Percentiles rank a stretch among this genome's conserved stretches.
Conservation (phyloP, 1,140 invertebrate genomes). For the Chrysomallon squamiferum region DNA sequence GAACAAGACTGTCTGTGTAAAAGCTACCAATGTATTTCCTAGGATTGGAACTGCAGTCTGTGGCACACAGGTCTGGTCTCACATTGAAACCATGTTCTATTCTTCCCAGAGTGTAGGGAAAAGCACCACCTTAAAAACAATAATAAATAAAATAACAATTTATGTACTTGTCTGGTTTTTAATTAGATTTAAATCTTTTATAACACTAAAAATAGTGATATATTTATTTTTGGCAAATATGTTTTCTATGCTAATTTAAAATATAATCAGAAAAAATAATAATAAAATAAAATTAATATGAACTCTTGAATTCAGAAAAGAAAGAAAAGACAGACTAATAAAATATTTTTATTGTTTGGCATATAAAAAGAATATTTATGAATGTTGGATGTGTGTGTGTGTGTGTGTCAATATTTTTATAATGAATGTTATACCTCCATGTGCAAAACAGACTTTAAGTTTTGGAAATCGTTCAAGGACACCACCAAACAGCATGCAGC, state of each 20-base stretch:
- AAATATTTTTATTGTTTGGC: no score
- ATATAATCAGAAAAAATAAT: no score
- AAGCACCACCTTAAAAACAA: slow-evolving; percentile 63
- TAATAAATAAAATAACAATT: neutral
- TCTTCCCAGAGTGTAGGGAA: slow-evolving; percentile 69
- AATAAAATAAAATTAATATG: no score
- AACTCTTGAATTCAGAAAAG: no score
- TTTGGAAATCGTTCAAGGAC: slow-evolving; percentile 68
- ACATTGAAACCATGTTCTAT: slow-evolving; percentile 68
- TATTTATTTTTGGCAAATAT: no score
- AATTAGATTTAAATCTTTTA: no score
- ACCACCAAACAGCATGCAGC: slow-evolving; percentile 69
- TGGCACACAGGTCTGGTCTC: slow-evolving; percentile 70
- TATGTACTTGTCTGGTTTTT: neutral
- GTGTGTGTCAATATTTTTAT: no score
- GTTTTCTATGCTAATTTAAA: no score
- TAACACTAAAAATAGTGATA: no score
- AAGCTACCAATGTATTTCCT: slow-evolving; percentile 66
- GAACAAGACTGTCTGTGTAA: slow-evolving; percentile 70
- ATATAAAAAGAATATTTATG: no score
- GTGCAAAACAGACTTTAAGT: slow-evolving; percentile 69
- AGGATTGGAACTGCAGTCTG: slow-evolving; percentile 62
- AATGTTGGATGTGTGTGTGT: no score
- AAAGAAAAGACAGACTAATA: no score
- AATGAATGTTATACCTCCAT: slow-evolving; percentile 62